These are phyloP conservation scores for Aphelinus certus DNA, from an alignment of 1,140 invertebrate species.

Conservation along the genomic window DNA sequence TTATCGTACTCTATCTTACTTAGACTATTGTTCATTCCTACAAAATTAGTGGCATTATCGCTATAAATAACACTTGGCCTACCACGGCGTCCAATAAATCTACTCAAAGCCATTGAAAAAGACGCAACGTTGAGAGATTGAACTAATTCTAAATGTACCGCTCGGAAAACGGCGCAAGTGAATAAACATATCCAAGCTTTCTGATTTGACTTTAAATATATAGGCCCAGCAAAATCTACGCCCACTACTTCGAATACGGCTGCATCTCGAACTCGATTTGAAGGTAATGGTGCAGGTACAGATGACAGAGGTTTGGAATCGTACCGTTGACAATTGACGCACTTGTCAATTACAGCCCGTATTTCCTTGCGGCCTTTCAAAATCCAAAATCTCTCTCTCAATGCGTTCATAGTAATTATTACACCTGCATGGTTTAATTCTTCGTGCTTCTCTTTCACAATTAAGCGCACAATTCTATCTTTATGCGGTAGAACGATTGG, in stretches of 20 bases:
- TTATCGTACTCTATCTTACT: not conserved
- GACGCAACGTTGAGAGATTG: conserved; percentile 39
- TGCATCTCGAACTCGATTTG: not conserved
- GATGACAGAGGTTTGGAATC: not conserved
- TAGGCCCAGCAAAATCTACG: conserved; percentile 8
- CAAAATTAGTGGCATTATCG: conserved; percentile 57
- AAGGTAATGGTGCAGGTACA: not conserved
- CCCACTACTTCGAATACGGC: conserved; percentile 1
- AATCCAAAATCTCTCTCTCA: too few species aligned
- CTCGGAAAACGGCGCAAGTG: too few species aligned
- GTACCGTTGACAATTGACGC: not conserved
- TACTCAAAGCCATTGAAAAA: conserved; percentile 39
- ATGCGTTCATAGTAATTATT: too few species aligned
- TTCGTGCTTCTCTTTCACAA: too few species aligned
- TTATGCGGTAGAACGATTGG: too few species aligned
- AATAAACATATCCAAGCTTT: conserved; percentile 13
- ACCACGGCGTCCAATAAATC: too few species aligned
- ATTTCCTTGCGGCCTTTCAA: too few species aligned
- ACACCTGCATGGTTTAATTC: too few species aligned
- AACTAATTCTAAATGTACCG: conserved; percentile 39
- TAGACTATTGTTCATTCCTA: not conserved
- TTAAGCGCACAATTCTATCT: too few species aligned
- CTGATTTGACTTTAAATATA: conserved; percentile 4
- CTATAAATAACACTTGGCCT: conserved; percentile 54
- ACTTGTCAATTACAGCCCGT: not conserved